These are phyloP conservation scores for Corythaeola cristata DNA, from an alignment of 2,113 vertebrate genomes.

Conservation along the genomic window DNA sequence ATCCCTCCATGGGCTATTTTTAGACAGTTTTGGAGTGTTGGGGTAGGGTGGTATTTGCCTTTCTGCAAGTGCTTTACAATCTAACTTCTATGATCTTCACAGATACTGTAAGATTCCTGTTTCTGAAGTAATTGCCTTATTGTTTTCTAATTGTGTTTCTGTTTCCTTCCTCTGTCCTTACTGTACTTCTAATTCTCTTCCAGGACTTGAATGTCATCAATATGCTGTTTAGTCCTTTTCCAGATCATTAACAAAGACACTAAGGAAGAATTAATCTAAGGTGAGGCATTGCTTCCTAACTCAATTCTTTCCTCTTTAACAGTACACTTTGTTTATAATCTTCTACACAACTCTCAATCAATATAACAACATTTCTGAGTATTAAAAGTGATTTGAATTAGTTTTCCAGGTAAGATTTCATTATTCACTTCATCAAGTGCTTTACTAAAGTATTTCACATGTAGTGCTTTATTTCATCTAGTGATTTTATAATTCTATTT, in stretches of 20 bases:
- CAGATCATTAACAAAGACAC: not conserved
- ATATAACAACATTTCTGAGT: not conserved
- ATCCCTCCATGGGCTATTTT: not conserved
- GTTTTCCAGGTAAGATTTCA: not conserved
- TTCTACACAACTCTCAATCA: slow-evolving; percentile 10
- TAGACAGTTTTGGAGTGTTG: not conserved
- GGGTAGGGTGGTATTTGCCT: not conserved
- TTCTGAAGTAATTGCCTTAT: not conserved
- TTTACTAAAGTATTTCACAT: not conserved
- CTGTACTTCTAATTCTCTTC: not conserved
- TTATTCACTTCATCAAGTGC: not conserved
- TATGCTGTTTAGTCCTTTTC: not conserved
- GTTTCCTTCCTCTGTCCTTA: not conserved
- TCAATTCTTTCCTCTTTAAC: not conserved
- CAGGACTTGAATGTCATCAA: not conserved
- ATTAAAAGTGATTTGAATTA: not conserved
- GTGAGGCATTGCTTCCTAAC: not conserved
- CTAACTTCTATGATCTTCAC: not conserved
- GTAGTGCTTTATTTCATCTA: not conserved
- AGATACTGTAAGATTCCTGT: not conserved
- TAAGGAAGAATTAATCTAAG: not conserved
- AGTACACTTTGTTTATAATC: not conserved
- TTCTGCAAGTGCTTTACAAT: not conserved
- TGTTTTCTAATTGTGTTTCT: not conserved
- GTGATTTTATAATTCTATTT: not conserved